A percentile compares a stretch with the other conserved stretches of the same genome.
Evolutionary conservation across 2,113 vertebrate species (phyloP).

Genomic region (Balaeniceps rex): DNA sequence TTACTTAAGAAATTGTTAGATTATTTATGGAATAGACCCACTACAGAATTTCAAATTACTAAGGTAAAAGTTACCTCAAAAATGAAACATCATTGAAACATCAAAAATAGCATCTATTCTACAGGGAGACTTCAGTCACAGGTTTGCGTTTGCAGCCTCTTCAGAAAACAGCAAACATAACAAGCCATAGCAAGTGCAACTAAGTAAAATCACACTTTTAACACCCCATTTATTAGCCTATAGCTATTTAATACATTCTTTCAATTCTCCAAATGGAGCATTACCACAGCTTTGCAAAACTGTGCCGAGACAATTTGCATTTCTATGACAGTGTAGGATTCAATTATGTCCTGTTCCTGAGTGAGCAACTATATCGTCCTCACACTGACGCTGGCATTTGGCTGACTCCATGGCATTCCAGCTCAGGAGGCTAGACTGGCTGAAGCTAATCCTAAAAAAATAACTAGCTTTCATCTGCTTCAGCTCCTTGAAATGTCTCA

Average conservation of each 20-base stretch:
- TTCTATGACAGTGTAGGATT: background rate
- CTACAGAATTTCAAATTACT: background rate
- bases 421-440: background rate
- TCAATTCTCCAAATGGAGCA: background rate
- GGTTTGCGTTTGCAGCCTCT: background rate
- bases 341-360: background rate
- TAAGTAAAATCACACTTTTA: background rate
- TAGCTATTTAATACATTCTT: background rate
- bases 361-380: background rate
- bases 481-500: background rate
- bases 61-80: background rate
- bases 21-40: background rate
- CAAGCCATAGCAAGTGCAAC: background rate
- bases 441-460: background rate
- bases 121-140: background rate
- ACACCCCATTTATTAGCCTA: background rate
- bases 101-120: background rate
- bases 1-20: background rate
- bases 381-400: background rate
- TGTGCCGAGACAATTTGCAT: background rate
- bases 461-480: background rate
- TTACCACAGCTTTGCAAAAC: background rate
- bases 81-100: too few relatives aligned
- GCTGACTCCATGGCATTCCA: background rate
- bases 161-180: background rate